Evolutionary conservation across 2,888 invertebrate species (phyloP).

Genomic region (Epirrita christyi): DNA sequence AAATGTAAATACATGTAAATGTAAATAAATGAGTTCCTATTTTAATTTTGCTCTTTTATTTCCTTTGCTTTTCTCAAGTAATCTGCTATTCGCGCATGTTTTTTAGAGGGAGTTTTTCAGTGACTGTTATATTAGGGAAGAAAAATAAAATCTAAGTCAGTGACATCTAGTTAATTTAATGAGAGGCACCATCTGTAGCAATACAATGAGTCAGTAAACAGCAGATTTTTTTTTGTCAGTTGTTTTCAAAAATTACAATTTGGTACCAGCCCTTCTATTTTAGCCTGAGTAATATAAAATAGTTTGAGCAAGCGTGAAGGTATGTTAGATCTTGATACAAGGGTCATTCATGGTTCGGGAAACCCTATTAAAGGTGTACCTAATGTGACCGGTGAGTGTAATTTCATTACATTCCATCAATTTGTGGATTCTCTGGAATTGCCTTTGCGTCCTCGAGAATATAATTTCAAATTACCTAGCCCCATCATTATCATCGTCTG

Average conservation of each 20-base stretch:
- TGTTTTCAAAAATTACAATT: too few species aligned
- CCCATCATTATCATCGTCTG: too few species aligned
- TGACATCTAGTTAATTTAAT: background rate
- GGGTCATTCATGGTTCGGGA: constrained; percentile 4
- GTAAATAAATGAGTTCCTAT: constrained; percentile 84
- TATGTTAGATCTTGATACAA: background rate
- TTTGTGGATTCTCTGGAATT: constrained; percentile 8
- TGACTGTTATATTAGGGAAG: too few species aligned
- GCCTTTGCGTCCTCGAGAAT: background rate
- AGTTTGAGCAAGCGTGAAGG: background rate
- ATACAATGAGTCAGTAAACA: too few species aligned
- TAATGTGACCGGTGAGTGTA: constrained; percentile 14
- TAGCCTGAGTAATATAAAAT: too few species aligned
- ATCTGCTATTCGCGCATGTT: constrained; percentile 11
- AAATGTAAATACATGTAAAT: constrained; percentile 72
- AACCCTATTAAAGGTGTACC: constrained; percentile 6
- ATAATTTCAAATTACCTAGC: background rate
- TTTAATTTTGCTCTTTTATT: constrained; percentile 66
- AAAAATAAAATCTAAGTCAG: background rate
- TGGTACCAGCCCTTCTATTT: too few species aligned
- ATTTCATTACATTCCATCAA: constrained; percentile 14
- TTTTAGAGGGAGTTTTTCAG: background rate
- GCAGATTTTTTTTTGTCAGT: too few species aligned
- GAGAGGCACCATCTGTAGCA: too few species aligned
- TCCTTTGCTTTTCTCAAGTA: constrained; percentile 15